Conservation (phyloP, 2,888 invertebrate species). For the Caenorhabditis panamensis region DNA sequence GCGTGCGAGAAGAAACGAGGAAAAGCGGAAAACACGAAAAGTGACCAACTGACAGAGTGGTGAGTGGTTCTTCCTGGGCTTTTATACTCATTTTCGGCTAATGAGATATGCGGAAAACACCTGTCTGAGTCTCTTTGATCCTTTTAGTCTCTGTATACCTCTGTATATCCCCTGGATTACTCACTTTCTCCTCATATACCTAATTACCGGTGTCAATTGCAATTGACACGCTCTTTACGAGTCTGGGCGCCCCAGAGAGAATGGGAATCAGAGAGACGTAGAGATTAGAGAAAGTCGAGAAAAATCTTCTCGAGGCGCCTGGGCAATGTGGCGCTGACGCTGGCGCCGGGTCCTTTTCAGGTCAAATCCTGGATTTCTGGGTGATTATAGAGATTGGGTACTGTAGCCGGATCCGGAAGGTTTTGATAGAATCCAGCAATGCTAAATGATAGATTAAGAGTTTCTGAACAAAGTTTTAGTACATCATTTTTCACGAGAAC, state of each 20-base stretch:
- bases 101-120: not conserved
- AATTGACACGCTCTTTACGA: not conserved
- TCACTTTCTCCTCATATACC: not conserved
- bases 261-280: conserved; percentile 8
- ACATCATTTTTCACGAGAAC: too few relatives aligned
- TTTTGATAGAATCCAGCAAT: too few relatives aligned
- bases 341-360: conserved; percentile 7
- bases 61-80: not conserved
- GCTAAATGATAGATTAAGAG: too few relatives aligned
- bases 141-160: not conserved
- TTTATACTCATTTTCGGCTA: not conserved
- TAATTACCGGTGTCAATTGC: conserved; percentile 19
- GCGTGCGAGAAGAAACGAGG: too few relatives aligned
- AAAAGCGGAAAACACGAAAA: too few relatives aligned
- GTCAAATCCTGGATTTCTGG: not conserved
- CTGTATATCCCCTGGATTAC: not conserved
- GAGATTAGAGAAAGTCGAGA: not conserved
- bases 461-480: too few relatives aligned
- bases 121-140: not conserved
- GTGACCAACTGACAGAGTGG: not conserved
- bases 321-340: not conserved
- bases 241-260: not conserved
- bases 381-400: too few relatives aligned
- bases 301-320: too few relatives aligned
- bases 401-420: too few relatives aligned